Base-by-base conservation (phyloP, 2,888 invertebrate species). In the Trissolcus brochymenae region DNA sequence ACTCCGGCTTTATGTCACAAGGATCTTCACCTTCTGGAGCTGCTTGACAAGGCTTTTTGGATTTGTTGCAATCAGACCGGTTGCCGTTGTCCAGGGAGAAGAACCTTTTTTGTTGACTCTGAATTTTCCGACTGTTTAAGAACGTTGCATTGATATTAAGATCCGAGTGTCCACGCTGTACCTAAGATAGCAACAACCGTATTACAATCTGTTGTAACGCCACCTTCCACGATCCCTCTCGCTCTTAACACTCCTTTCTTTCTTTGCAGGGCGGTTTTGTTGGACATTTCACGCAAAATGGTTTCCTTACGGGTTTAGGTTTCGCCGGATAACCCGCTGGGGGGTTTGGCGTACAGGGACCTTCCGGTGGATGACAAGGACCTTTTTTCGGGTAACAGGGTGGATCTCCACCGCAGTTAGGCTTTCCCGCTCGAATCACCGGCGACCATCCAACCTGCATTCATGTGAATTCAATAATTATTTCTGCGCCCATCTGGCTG, bases 281-380 rank as follows among this genome's bases (percentile, higher is more conserved):
- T 11, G 87, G 86, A 49, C 86, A 87, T 72, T 85, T 83, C 50
- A 87, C 81, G 79, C 87, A 86, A 79, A 88, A 83, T 49, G 83
- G 82, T 74, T 87, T 87, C 71, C 72, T 84, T 29, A 78, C 60
- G 2, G 78, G 71, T 67, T 78, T 83, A 9, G 79, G 81, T 71
- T 84, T 86, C 9, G 78, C 0, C 1, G 83, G 85, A 76, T 85
- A 85, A 11, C 84, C 85, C 6, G 87, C 82, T 17, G 83, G 83
- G 29, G 81, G 81, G 64, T 78, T 3, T 13, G 86, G 86, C 17
- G 60, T 76, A 65, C 85, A 84, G 53, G 85, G 85, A 6, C 85
- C 84, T 49, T 85, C 81, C 3, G 86, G 85, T 17, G 84, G 81
- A 41, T 82, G 80, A 55, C 83, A 87, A 1, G 87, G 87, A 54